A percentile compares a stretch with the other conserved stretches of the same genome.
phyloP scores from a whole-genome alignment of 2,113 vertebrate genomes.

The Scalopus aquaticus region DNA sequence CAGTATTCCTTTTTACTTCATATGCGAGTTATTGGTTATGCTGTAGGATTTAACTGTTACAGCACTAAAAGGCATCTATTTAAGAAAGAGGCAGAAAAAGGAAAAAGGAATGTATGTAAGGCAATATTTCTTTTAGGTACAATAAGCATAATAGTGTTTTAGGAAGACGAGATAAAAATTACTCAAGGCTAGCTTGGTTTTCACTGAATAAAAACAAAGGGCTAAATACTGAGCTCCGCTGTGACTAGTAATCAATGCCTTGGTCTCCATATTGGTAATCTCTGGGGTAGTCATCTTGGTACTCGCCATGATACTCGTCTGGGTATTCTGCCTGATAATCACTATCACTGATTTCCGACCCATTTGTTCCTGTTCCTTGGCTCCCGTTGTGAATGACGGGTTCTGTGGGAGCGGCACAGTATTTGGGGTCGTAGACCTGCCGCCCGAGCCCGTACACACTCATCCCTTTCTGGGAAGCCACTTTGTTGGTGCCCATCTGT shows the following conservation, averaged over 20 bases:
- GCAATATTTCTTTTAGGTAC: conserved; percentile 87
- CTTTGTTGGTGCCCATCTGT: conserved; percentile 99
- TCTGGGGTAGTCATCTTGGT: conserved; percentile 90
- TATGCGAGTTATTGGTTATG: conserved; percentile 85
- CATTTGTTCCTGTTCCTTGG: conserved; percentile 96
- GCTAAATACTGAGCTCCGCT: conserved; percentile 88
- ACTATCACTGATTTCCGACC: conserved; percentile 98
- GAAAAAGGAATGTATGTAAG: conserved; percentile 88
- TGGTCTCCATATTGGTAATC: conserved; percentile 95
- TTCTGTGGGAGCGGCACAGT: conserved; percentile 94
- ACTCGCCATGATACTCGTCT: conserved; percentile 93
- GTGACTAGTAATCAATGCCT: conserved; percentile 93
- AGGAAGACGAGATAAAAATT: conserved; percentile 88
- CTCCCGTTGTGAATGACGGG: conserved; percentile 94
- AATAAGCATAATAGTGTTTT: conserved; percentile 86
- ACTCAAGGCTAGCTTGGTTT: conserved; percentile 93
- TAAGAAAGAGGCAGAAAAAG: conserved; percentile 85
- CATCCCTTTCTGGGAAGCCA: conserved; percentile 98
- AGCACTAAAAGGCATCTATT: conserved; percentile 89
- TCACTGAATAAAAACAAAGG: conserved; percentile 87
- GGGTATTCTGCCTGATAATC: conserved; percentile 98
- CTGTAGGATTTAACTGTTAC: conserved; percentile 86
- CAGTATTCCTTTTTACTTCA: conserved; percentile 88
- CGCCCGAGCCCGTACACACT: conserved; percentile 97
- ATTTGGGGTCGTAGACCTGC: conserved; percentile 98